Percentiles rank a stretch among this genome's conserved stretches.
These are phyloP conservation scores for Lagopus muta DNA, from an alignment of 2,113 vertebrate species.

Conservation along the genomic window DNA sequence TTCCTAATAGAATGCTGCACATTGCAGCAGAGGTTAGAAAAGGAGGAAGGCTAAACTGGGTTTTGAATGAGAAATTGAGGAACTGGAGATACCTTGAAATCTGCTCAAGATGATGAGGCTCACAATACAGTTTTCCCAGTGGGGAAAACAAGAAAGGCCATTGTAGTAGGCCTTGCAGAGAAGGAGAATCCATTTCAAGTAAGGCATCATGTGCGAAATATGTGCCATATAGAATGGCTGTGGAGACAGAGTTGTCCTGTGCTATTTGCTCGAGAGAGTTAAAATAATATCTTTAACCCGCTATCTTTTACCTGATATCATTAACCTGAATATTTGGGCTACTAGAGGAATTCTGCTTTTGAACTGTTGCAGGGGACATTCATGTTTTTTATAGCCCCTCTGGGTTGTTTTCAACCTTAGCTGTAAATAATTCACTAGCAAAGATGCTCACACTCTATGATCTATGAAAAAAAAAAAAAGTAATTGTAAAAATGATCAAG, in stretches of 20 bases:
- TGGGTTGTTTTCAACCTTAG: not conserved
- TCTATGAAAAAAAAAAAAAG: not conserved
- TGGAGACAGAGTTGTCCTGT: not conserved
- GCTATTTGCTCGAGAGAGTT: not conserved
- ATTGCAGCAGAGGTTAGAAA: not conserved
- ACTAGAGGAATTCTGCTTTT: not conserved
- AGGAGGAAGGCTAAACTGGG: not conserved
- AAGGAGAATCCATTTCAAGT: not conserved
- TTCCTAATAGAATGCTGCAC: not conserved
- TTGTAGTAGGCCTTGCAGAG: not conserved
- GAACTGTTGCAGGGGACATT: not conserved
- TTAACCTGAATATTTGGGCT: not conserved
- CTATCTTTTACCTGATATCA: not conserved
- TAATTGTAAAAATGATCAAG: not conserved
- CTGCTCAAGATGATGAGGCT: not conserved
- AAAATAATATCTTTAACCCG: not conserved
- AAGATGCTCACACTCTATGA: not conserved
- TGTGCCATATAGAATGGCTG: not conserved
- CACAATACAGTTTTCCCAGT: not conserved
- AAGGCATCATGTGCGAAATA: not conserved
- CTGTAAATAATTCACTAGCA: not conserved
- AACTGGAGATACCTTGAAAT: not conserved
- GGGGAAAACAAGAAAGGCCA: not conserved
- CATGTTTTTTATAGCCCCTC: not conserved
- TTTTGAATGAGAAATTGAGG: not conserved